Conservation (phyloP, 2,888 invertebrate genomes). For the Ichneumoninae sp. region DNA sequence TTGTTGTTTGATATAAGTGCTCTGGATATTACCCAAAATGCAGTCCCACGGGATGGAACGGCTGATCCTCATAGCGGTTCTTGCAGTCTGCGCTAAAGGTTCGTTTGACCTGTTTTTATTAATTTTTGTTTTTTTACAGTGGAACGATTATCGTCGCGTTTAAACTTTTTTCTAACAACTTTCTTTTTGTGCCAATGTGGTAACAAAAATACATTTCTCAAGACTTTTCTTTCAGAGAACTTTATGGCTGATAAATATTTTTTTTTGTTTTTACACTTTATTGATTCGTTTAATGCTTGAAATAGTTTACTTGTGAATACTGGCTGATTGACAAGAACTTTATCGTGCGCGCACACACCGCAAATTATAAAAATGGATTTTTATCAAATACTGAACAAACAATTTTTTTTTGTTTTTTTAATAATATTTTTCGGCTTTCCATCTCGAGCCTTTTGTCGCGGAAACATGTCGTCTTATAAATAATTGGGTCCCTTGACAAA, state of each 20-base stretch:
- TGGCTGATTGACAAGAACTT: background rate
- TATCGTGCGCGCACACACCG: background rate
- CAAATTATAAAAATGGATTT: background rate
- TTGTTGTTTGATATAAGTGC: slow-evolving; percentile 50
- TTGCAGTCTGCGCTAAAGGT: slow-evolving; percentile 70
- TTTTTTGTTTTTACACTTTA: background rate
- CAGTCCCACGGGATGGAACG: slow-evolving; percentile 65
- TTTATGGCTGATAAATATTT: background rate
- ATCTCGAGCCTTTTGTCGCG: no score
- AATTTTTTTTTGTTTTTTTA: no score
- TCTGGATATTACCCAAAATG: slow-evolving; percentile 74
- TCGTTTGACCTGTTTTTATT: slow-evolving; percentile 23
- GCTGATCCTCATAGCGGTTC: slow-evolving; percentile 65
- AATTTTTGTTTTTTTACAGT: background rate
- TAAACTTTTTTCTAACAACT: background rate
- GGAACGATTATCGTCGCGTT: background rate
- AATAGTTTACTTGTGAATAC: background rate
- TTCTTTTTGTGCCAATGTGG: background rate
- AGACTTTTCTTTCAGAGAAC: background rate
- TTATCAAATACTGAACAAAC: background rate
- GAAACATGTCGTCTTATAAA: no score
- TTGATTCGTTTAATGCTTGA: background rate
- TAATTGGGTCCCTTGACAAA: no score
- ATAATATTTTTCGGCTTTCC: no score
- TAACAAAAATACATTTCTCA: background rate